Evolutionary conservation across 2,797 vertebrate species (phyloP).

Genomic region (Anguilla marmorata): DNA sequence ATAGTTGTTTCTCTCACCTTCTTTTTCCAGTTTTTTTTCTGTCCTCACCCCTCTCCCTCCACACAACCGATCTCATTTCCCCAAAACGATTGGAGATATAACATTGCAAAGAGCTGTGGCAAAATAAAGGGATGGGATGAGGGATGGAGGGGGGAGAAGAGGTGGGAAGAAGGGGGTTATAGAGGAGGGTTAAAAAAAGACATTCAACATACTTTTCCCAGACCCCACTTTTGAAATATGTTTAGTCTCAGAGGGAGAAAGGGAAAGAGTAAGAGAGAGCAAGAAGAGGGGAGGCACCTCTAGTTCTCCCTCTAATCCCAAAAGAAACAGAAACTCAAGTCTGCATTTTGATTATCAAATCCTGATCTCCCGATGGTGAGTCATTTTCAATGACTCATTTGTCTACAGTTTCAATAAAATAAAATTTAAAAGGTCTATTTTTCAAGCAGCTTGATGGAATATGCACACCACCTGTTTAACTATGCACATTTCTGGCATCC

Average conservation of each 20-base stretch:
- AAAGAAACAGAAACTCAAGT: not conserved
- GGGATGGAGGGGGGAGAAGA: not conserved
- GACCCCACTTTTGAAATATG: not conserved
- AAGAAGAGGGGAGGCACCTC: not conserved
- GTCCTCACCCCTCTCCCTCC: not conserved
- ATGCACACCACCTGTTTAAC: not conserved
- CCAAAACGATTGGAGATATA: not conserved
- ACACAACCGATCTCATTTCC: not conserved
- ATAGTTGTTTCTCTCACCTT: no score
- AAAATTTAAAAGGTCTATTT: not conserved
- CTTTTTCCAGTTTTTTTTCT: no score
- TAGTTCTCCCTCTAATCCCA: not conserved
- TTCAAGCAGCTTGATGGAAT: not conserved
- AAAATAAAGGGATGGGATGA: not conserved
- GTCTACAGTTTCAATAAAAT: not conserved
- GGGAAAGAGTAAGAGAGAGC: not conserved
- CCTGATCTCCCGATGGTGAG: not conserved
- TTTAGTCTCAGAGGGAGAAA: not conserved
- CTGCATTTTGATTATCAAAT: not conserved
- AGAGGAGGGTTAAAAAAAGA: not conserved
- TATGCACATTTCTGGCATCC: not conserved
- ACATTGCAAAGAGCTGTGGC: not conserved
- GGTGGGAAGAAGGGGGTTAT: not conserved
- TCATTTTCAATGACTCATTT: not conserved
- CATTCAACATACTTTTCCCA: no score